Evolutionary conservation across 2,888 invertebrate species (phyloP).

Genomic region (Patella caerulea): DNA sequence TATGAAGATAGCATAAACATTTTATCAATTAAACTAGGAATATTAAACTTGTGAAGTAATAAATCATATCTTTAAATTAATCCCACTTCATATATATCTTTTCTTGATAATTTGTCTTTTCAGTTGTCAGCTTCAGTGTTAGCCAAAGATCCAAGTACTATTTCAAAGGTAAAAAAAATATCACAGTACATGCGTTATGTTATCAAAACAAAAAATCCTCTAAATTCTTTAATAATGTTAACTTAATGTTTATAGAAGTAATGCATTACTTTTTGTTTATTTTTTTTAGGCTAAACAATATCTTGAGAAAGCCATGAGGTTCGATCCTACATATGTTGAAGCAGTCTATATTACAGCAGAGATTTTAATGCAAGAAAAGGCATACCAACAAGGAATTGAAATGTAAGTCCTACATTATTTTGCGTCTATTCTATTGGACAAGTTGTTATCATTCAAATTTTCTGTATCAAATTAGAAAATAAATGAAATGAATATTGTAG

Average conservation of each 20-base stretch:
- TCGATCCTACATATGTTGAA: constrained; percentile 81
- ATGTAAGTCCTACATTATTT: constrained; percentile 68
- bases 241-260: not conserved
- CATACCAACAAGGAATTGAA: constrained; percentile 79
- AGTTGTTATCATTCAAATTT: too few relatives aligned
- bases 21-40: too few relatives aligned
- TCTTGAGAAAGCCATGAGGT: constrained; percentile 81
- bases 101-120: constrained; percentile 52
- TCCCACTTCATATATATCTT: too few relatives aligned
- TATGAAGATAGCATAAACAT: too few relatives aligned
- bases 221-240: not conserved
- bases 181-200: not conserved
- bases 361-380: constrained; percentile 77
- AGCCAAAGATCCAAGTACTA: constrained; percentile 76
- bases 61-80: too few relatives aligned
- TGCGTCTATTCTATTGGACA: too few relatives aligned
- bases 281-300: constrained; percentile 77
- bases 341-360: constrained; percentile 83
- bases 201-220: not conserved
- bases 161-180: constrained; percentile 61
- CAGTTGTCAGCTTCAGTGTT: constrained; percentile 84
- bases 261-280: not conserved
- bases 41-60: too few relatives aligned
- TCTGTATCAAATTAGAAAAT: too few relatives aligned
- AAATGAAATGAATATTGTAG: too few relatives aligned